Percentiles rank a stretch among this genome's conserved stretches.
Conservation (phyloP, 53 echinoderm and acorn worm species). For the Henricia sp. region DNA sequence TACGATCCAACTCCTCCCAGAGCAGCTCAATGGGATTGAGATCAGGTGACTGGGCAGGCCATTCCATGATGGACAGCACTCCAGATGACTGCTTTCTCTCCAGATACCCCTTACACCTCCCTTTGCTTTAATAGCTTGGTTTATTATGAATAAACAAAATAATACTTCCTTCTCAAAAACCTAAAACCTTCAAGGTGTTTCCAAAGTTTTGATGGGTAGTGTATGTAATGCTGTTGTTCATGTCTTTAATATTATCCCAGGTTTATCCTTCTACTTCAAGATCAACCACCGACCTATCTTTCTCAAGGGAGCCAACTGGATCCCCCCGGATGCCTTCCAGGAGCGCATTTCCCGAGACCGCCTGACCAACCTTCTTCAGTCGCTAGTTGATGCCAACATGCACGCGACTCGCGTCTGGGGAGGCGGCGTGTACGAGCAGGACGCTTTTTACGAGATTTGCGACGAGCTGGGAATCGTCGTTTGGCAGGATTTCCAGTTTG, state of each 20-base stretch:
- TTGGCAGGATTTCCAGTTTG: conserved; percentile 99
- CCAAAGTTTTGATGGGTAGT: too few relatives aligned
- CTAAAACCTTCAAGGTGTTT: too few relatives aligned
- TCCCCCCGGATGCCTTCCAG: conserved; percentile 95
- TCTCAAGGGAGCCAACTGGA: conserved; percentile 98
- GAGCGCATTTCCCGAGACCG: conserved; percentile 61
- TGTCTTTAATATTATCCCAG: conserved; percentile 2
- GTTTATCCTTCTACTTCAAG: conserved; percentile 87
- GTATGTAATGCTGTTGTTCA: too few relatives aligned
- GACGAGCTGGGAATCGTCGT: conserved; percentile 82
- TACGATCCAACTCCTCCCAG: too few relatives aligned
- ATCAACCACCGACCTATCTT: conserved; percentile 83
- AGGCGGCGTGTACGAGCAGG: conserved; percentile 94
- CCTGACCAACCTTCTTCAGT: conserved; percentile 74
- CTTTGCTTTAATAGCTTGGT: too few relatives aligned
- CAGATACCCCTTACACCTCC: too few relatives aligned
- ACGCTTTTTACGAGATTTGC: conserved; percentile 82
- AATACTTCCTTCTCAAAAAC: too few relatives aligned
- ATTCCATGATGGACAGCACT: too few relatives aligned
- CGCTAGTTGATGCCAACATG: conserved; percentile 88
- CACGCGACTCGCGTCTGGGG: conserved; percentile 92
- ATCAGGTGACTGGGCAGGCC: too few relatives aligned
- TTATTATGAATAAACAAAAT: too few relatives aligned
- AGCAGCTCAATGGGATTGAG: too few relatives aligned
- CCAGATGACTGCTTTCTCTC: too few relatives aligned